A percentile compares a stretch with the other conserved stretches of the same genome.
phyloP scores from a whole-genome alignment of 2,888 invertebrate species.

The Phymatocera aterrima region DNA sequence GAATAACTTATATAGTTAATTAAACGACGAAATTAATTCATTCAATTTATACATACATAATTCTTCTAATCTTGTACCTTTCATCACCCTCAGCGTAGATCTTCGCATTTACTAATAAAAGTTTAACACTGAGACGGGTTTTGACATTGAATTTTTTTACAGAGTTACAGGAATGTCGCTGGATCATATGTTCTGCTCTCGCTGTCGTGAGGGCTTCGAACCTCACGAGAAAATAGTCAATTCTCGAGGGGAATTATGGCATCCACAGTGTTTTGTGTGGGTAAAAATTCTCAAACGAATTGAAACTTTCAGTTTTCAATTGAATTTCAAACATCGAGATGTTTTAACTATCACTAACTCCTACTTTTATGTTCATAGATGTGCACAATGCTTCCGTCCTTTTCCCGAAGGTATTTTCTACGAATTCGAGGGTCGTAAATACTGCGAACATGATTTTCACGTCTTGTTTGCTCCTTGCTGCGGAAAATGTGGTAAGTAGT shows the following conservation, averaged over 20 bases:
- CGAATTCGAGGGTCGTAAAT: constrained; percentile 99
- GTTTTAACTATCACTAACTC: neutral
- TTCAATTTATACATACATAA: no score
- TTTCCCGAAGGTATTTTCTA: constrained; percentile 99
- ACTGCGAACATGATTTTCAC: constrained; percentile 99
- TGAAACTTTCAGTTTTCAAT: no score
- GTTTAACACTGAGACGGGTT: neutral
- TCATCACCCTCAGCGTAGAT: constrained; percentile 14
- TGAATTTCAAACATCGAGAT: neutral
- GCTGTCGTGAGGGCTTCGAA: constrained; percentile 97
- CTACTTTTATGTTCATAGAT: constrained; percentile 77
- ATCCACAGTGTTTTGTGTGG: constrained; percentile 99
- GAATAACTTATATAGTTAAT: no score
- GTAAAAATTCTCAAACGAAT: constrained; percentile 67
- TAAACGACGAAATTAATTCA: no score
- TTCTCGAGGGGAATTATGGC: constrained; percentile 98
- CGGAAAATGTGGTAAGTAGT: constrained; percentile 81
- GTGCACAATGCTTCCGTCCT: constrained; percentile 98
- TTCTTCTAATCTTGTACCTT: no score
- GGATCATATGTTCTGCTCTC: constrained; percentile 95
- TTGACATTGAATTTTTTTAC: constrained; percentile 63
- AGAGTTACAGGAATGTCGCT: constrained; percentile 85
- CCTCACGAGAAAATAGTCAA: constrained; percentile 99
- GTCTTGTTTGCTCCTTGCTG: constrained; percentile 96
- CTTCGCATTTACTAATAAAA: neutral